Base-by-base conservation (phyloP, 2,888 invertebrate species). In the Panorpa germanica region DNA sequence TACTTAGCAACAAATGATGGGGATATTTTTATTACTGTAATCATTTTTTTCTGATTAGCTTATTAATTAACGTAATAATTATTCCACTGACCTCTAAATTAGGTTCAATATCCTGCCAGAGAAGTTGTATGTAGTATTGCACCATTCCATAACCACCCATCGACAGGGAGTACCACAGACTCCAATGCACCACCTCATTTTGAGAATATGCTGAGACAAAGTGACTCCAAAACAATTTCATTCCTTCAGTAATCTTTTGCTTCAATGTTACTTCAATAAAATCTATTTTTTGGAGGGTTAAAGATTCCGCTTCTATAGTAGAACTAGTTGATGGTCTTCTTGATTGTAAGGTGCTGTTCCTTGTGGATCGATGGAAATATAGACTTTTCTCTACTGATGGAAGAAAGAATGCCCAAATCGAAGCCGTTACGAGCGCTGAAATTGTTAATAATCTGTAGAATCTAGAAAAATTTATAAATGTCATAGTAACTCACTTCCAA, bases 161-260 rank as follows among this genome's bases (percentile, higher is more conserved):
- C 0, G 72, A 69, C 12, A 75, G 52, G 0, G 75, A 65, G 69
- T 77, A 80, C 76, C 76, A 81, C 5, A 76, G 36, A 2, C 76
- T 77, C 80, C 80, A 81, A 45, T 72, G 71, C 1, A 73, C 35
- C 2, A 76, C 65, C 38, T 66, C 62, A 2, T 42, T 39, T 45
- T 69, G 65, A 2, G 63, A 57, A 40, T 67, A 74, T 7, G 72
- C 70, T 32, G 53, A 52, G 15, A 53, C 42, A 39, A 72, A 68
- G 41, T 74, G 70, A 24, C 48, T 43, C 60, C 65, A 63, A 38
- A 74, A 51, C 19, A 66, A 45, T 6, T 41, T 36, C 35, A 38
- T 7, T 8, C 35, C 34, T n/a, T n/a, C n/a, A n/a, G n/a, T n/a
- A n/a, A n/a, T n/a, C n/a, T n/a, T n/a, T n/a, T n/a, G n/a, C n/a